A percentile compares a stretch with the other conserved stretches of the same genome.
These are phyloP conservation scores for Coracopsis vasa DNA, from an alignment of 2,113 vertebrate genomes.

Conservation along the genomic window DNA sequence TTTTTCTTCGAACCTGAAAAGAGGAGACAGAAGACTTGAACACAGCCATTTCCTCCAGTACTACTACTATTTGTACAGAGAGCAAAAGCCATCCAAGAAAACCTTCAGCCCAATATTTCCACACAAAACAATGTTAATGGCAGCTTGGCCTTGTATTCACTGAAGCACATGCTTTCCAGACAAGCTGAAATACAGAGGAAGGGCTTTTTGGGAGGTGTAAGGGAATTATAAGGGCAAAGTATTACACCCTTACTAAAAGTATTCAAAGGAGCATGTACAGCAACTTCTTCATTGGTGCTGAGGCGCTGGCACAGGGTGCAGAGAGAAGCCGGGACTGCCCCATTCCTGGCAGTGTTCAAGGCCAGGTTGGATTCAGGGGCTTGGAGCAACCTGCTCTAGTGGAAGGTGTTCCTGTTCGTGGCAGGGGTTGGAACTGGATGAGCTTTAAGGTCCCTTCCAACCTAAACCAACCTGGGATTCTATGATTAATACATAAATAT, in stretches of 20 bases:
- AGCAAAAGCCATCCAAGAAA: neutral
- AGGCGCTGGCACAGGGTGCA: neutral
- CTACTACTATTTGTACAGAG: neutral
- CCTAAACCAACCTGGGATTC: neutral
- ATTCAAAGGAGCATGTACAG: neutral
- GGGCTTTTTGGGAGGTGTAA: rapidly evolving
- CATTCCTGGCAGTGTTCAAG: neutral
- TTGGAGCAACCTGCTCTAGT: neutral
- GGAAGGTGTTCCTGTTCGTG: neutral
- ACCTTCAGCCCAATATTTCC: neutral
- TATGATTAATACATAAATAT: neutral
- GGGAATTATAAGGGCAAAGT: neutral
- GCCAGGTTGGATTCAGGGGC: neutral
- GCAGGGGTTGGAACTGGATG: neutral
- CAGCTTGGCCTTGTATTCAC: rapidly evolving
- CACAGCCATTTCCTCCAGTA: neutral
- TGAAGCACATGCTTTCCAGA: neutral
- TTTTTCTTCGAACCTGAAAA: slow-evolving; percentile 94
- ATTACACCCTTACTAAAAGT: neutral
- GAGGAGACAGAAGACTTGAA: neutral
- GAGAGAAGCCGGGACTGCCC: neutral
- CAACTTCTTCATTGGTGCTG: neutral
- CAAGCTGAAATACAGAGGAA: neutral
- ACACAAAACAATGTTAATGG: neutral
- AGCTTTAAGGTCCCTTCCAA: neutral